Evolutionary conservation across 2,888 invertebrate species (phyloP).

Genomic region (Volucella inanis): DNA sequence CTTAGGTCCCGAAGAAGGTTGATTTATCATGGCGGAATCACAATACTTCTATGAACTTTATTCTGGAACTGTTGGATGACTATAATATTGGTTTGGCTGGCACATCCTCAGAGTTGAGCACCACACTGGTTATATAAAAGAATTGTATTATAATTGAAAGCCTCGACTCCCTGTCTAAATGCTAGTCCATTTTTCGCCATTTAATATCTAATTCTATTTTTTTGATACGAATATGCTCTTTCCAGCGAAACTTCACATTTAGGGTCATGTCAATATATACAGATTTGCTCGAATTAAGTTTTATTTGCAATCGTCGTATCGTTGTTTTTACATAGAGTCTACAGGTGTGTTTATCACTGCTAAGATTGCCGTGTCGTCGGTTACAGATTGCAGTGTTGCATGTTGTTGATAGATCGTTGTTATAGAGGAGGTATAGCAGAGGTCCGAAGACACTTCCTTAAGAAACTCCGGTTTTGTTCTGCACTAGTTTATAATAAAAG

Average conservation of each 20-base stretch:
- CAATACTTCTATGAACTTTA: not conserved
- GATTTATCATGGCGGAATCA: too few relatives aligned
- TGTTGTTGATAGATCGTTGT: too few relatives aligned
- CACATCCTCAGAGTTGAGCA: slow-evolving; percentile 1
- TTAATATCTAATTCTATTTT: not conserved
- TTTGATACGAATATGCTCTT: slow-evolving; percentile 4
- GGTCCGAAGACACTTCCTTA: not conserved
- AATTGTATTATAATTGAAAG: not conserved
- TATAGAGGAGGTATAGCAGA: too few relatives aligned
- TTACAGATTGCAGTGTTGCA: too few relatives aligned
- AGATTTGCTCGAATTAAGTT: slow-evolving; percentile 8
- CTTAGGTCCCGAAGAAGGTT: too few relatives aligned
- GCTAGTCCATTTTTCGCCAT: slow-evolving; percentile 1
- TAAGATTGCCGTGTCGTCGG: not conserved
- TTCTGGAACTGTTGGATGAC: not conserved
- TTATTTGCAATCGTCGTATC: slow-evolving; percentile 3
- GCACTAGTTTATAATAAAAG: not conserved
- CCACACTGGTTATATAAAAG: slow-evolving; percentile 1
- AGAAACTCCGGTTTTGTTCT: slow-evolving; percentile 1
- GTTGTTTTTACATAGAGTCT: not conserved
- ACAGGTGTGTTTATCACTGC: too few relatives aligned
- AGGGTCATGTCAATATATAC: too few relatives aligned
- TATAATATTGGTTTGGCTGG: not conserved
- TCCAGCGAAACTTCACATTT: not conserved
- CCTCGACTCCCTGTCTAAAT: not conserved